Evolutionary conservation across 2,888 invertebrate genomes (phyloP).

Genomic region (Lithodes maja): DNA sequence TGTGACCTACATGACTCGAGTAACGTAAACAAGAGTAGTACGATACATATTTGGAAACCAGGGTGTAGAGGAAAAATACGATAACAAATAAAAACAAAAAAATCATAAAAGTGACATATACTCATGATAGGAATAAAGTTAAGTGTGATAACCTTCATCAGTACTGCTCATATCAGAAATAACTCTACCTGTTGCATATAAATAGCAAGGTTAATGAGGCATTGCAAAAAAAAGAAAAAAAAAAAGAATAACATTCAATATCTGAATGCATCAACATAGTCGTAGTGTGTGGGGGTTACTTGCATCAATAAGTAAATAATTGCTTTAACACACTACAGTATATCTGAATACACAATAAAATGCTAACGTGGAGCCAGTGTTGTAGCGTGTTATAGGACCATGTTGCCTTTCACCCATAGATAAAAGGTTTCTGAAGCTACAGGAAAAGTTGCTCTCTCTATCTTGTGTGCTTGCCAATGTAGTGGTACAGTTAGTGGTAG

Average conservation of each 20-base stretch:
- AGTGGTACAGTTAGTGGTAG: too few species aligned
- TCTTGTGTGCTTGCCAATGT: too few species aligned
- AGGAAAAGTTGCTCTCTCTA: neutral
- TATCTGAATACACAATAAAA: neutral
- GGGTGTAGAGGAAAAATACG: too few species aligned
- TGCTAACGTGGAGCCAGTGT: neutral
- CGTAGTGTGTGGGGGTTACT: neutral
- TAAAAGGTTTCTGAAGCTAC: conserved; percentile 4
- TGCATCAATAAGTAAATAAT: neutral
- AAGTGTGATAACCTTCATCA: neutral
- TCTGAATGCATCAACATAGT: neutral
- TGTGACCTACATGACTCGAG: too few species aligned
- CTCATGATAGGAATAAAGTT: too few species aligned
- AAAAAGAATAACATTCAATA: conserved; percentile 1
- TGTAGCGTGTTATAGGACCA: neutral
- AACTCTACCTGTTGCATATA: neutral
- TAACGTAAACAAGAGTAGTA: too few species aligned
- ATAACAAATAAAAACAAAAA: too few species aligned
- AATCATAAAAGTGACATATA: too few species aligned
- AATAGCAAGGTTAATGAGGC: conserved; percentile 13
- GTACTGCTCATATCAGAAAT: conserved; percentile 13
- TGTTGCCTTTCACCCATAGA: neutral
- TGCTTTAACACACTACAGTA: neutral
- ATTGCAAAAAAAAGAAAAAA: neutral
- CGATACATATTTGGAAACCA: too few species aligned